Conservation (phyloP, 2,797 vertebrate genomes). For the Rhinella marina region DNA sequence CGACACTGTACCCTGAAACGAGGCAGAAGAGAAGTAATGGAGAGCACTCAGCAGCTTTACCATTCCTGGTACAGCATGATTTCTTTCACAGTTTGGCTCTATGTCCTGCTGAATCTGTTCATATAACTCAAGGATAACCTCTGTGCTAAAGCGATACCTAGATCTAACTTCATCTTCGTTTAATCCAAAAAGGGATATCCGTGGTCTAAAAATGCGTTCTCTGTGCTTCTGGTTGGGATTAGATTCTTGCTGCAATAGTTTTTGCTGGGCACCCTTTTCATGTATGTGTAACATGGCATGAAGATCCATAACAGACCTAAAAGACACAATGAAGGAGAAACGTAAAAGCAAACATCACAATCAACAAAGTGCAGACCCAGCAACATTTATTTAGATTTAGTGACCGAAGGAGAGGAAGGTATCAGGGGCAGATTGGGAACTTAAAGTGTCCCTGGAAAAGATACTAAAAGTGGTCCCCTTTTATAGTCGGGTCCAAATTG, state of each 20-base stretch:
- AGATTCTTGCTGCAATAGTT: slow-evolving; percentile 51
- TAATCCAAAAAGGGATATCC: slow-evolving; percentile 58
- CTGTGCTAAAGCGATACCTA: slow-evolving; percentile 57
- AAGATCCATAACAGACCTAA: slow-evolving; percentile 43
- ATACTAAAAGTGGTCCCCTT: too few relatives aligned
- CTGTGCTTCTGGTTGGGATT: slow-evolving; percentile 52
- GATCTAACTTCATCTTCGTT: slow-evolving; percentile 58
- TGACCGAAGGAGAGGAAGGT: not conserved
- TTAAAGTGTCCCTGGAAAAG: too few relatives aligned
- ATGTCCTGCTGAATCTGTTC: slow-evolving; percentile 61
- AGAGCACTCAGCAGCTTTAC: slow-evolving; percentile 57
- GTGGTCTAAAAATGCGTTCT: slow-evolving; percentile 57
- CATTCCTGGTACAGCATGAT: slow-evolving; percentile 58
- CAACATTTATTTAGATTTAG: not conserved
- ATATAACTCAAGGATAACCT: slow-evolving; percentile 59
- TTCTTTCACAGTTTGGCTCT: slow-evolving; percentile 56
- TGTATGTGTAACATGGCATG: slow-evolving; percentile 57
- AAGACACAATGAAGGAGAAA: not conserved
- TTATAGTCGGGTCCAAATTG: too few relatives aligned
- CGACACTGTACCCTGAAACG: slow-evolving; percentile 57
- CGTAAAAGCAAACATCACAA: not conserved
- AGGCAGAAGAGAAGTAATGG: slow-evolving; percentile 54
- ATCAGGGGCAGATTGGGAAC: too few relatives aligned
- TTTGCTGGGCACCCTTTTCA: slow-evolving; percentile 35
- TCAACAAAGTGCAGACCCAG: not conserved